These are phyloP conservation scores for Cyanistes caeruleus DNA, from an alignment of 2,113 vertebrate species.

Conservation along the genomic window DNA sequence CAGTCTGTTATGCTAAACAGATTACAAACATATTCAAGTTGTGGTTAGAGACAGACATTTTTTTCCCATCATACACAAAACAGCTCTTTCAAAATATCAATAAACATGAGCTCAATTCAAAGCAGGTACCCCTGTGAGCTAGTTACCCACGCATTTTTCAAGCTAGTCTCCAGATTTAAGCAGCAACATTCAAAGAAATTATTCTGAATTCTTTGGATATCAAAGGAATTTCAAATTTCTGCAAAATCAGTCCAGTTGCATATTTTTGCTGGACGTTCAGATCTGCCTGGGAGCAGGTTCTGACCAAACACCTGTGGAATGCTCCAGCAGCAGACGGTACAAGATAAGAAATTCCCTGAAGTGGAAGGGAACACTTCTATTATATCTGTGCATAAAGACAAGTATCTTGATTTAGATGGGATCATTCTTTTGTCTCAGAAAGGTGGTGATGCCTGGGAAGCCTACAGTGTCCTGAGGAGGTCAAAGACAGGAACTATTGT, in stretches of 20 bases:
- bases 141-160: neutral
- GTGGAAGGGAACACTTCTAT: neutral
- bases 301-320: constrained; percentile 46
- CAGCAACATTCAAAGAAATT: neutral
- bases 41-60: neutral
- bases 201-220: neutral
- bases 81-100: neutral
- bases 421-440: neutral
- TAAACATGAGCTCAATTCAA: neutral
- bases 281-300: neutral
- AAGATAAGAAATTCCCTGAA: constrained; percentile 8
- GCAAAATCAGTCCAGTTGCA: neutral
- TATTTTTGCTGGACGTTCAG: neutral
- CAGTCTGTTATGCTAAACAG: neutral
- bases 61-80: neutral
- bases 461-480: neutral
- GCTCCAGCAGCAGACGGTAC: neutral
- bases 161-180: neutral
- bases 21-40: neutral
- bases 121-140: neutral
- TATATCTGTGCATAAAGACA: neutral
- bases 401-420: neutral
- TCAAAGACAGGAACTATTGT: neutral
- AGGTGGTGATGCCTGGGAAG: neutral
- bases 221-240: neutral